These are phyloP conservation scores for Cydia pomonella DNA, from an alignment of 1,140 invertebrate genomes.

Conservation along the genomic window DNA sequence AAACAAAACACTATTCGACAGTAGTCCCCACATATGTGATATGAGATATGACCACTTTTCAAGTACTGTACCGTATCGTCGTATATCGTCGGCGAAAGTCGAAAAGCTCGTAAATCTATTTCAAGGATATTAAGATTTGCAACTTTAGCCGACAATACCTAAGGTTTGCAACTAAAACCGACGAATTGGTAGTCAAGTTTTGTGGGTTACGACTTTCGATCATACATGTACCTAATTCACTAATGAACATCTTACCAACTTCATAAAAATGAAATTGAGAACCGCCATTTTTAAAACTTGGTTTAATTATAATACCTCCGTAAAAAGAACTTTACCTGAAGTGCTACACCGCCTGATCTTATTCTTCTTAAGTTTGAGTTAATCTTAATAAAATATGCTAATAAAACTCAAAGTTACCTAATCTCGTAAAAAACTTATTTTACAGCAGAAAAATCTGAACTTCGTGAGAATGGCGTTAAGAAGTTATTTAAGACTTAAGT, in stretches of 20 bases:
- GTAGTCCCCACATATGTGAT: background rate
- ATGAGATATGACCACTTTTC: no score
- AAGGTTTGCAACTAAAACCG: no score
- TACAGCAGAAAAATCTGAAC: background rate
- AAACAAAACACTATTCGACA: background rate
- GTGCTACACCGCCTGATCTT: background rate
- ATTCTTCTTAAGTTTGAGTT: background rate
- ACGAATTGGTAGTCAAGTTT: no score
- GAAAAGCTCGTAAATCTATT: no score
- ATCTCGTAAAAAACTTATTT: slow-evolving; percentile 6
- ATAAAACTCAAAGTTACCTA: background rate
- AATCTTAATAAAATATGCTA: slow-evolving; percentile 14
- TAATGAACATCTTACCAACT: no score
- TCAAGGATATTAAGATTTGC: no score
- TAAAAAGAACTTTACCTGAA: background rate
- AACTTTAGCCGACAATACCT: no score
- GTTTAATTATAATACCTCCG: background rate
- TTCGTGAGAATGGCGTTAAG: background rate
- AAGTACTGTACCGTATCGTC: no score
- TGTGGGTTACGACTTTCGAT: no score
- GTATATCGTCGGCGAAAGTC: no score
- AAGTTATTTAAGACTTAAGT: slow-evolving; percentile 9
- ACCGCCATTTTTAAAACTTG: background rate
- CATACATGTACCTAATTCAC: no score
- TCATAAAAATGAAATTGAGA: no score